Conservation (phyloP, 2,888 invertebrate genomes). For the Eupithecia abbreviata region DNA sequence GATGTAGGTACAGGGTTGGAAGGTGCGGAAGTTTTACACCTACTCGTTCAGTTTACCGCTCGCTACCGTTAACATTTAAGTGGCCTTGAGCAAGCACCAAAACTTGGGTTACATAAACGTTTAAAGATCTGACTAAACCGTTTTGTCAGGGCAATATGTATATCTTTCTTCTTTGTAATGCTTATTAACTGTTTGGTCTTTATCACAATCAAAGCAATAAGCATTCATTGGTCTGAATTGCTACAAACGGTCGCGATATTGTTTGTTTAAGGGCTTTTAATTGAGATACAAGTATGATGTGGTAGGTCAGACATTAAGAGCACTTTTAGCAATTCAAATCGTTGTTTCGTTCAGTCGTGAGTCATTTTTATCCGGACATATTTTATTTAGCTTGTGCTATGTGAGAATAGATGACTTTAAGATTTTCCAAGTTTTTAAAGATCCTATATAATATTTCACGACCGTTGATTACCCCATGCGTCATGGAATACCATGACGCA, state of each 20-base stretch:
- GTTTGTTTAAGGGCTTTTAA: slow-evolving; percentile 16
- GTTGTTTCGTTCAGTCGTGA: not conserved
- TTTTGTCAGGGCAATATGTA: not conserved
- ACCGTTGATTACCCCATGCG: not conserved
- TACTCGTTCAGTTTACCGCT: not conserved
- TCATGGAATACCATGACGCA: too few relatives aligned
- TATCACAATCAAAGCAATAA: slow-evolving; percentile 18
- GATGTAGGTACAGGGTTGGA: not conserved
- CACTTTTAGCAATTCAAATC: not conserved
- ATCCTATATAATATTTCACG: too few relatives aligned
- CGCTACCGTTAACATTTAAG: not conserved
- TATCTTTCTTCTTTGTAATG: not conserved
- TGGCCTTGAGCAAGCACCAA: not conserved
- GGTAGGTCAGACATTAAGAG: not conserved
- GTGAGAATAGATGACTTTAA: not conserved
- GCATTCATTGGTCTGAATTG: slow-evolving; percentile 30
- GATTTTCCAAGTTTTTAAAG: not conserved
- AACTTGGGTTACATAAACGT: not conserved
- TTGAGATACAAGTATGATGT: not conserved
- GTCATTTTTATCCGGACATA: not conserved
- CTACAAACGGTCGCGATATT: slow-evolving; percentile 17
- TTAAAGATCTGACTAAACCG: not conserved
- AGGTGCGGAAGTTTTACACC: not conserved
- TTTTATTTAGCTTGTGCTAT: not conserved
- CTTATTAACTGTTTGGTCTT: not conserved